Evolutionary conservation across 2,888 invertebrate genomes (phyloP), one percentile per base, ranked within the genome.

Genomic region (Poecilus cupreus): DNA sequence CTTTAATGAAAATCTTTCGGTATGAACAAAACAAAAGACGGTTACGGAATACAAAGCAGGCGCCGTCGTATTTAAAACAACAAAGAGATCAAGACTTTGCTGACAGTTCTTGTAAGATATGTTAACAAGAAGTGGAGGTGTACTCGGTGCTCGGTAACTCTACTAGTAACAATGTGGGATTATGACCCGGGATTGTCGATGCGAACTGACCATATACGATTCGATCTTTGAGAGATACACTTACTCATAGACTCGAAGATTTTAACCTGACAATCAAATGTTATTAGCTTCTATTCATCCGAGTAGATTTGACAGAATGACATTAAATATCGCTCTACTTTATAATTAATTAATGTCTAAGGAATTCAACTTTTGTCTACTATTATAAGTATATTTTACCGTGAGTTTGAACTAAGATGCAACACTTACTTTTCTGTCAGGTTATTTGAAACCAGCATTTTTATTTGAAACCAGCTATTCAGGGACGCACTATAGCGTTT

Each of bases 121-220:
- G 75, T 75, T 75, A 75, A 75, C 75, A 75, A 75, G 75, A 75
- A 75, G 75, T 32, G 54, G 49, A 75, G 75, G 75, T 75, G 75
- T 75, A 75, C 74, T 32, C 11, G 2, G 49, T 20, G 8, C 10
- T 6, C 2, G 11, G 60, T 60, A 24, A 60, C 60, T 60, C 60
- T 60, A 68, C 18, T n/a, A 20, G 20, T 72, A 46, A 46, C 46
- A 46, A 72, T 18, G 22, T 22, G 32, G 37, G 16, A 37, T 16
- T 68, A 37, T 68, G 22, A 57, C 24, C 57, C 37, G 8, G 37
- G 64, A 32, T 37, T 22, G n/a, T 60, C 60, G 24, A 60, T 26
- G 22, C 1, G 8, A 24, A 24, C 26, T 32, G 26, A 32, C 60
- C 60, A 60, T 60, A 60, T 60, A 24, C 11, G 60, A 60, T 60